phyloP scores from a whole-genome alignment of 2,113 vertebrate species.

The Microtus ochrogaster region DNA sequence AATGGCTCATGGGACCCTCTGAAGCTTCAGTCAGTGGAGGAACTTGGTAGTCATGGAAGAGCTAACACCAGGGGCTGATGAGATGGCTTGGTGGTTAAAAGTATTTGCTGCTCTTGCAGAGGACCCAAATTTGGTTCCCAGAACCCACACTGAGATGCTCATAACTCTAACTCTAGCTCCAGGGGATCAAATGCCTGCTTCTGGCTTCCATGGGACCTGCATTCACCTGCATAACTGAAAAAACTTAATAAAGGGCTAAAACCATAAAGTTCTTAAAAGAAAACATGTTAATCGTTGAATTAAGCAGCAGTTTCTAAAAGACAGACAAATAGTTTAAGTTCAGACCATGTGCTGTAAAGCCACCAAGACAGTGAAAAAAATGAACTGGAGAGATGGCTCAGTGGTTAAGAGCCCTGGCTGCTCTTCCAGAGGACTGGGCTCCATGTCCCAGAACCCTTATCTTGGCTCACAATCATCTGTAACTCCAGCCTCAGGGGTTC shows the following conservation, averaged over 20 bases:
- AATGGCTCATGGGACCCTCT: background rate
- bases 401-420: background rate
- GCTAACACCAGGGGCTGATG: background rate
- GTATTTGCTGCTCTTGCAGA: background rate
- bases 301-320: background rate
- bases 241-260: background rate
- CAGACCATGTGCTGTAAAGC: conserved; percentile 1
- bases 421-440: background rate
- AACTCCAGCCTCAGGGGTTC: background rate
- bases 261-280: conserved; percentile 8
- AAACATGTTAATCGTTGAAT: background rate
- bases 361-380: background rate
- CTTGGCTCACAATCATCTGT: background rate
- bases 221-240: background rate
- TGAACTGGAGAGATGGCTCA: background rate
- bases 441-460: background rate
- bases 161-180: background rate
- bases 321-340: background rate
- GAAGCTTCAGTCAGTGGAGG: background rate
- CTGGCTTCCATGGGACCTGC: no score
- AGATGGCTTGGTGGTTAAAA: background rate
- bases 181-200: background rate
- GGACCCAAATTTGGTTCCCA: background rate
- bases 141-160: no score
- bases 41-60: conserved; percentile 6